phyloP scores from a whole-genome alignment of 2,888 invertebrate species.

The Neria commutata region DNA sequence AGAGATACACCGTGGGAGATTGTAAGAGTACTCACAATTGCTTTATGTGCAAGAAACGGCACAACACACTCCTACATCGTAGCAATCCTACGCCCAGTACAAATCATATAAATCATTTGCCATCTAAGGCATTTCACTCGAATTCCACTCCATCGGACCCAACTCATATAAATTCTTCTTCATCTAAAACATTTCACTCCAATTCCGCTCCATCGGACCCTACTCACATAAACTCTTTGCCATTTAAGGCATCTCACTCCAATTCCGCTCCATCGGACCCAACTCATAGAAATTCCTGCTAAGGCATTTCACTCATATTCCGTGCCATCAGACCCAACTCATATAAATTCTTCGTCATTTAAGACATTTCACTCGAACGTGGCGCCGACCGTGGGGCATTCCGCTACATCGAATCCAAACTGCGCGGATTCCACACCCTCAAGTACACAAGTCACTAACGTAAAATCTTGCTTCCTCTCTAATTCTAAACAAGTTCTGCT shows the following conservation, averaged over 20 bases:
- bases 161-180: no score
- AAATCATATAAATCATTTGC: no score
- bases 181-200: no score
- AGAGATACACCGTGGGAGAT: background rate
- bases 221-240: background rate
- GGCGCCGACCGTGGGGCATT: no score
- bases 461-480: background rate
- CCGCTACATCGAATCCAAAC: no score
- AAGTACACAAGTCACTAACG: no score
- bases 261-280: background rate
- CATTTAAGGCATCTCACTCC: background rate
- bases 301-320: no score
- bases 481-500: conserved; percentile 8
- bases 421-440: no score
- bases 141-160: background rate
- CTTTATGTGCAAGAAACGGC: conserved; percentile 7
- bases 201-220: background rate
- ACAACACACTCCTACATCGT: conserved; percentile 14
- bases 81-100: no score
- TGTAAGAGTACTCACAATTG: conserved; percentile 1
- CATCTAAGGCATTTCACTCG: background rate
- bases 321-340: no score
- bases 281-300: background rate
- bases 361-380: no score
- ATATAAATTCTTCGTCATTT: no score